Base-by-base conservation (phyloP, 2,888 invertebrate species). In the Diogma glabrata region DNA sequence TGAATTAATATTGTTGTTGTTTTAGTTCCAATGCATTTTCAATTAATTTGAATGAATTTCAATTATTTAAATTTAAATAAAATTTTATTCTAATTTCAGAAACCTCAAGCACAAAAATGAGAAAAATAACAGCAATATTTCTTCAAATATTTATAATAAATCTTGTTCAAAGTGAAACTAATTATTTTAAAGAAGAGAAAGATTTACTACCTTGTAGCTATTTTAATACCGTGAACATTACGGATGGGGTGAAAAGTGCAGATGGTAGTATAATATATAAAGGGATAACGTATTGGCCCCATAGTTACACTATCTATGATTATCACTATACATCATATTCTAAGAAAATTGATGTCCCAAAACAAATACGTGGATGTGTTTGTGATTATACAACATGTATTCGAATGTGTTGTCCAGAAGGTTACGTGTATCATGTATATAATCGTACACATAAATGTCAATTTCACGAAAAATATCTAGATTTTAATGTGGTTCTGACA, bases 181-280 rank as follows among this genome's bases (percentile, higher is more conserved):
- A 43, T 5, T 14, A 22, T 22, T 43, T 14, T 22, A 14, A 12
- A 3, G 1, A 14, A 14, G 43, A 43, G 22, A 14, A 5, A 7
- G 23, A 43, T 22, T 14, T 14, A 4, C n/a, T 22, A 14, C 23
- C 23, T 3, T 43, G 43, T 22, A 47, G 28, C 19, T 26, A 28
- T 19, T 47, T 26, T 12, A 28, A 47, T 26, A 26, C 47, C 7
- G 28, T 47, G 17, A 47, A 47, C 28, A 47, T 47, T 17, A 47
- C 47, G 17, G 47, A 12, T 10, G 47, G 47, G 2, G n/a, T 47
- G 7, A 26, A 3, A 1, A 26, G 19, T 30, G n/a, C n/a, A 16
- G 28, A 47, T 47, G 12, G 28, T 4, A 47, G 24, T 47, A 26
- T 47, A 17, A 17, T 10, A 19, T 26, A 28, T 28, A 14, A 26